Evolutionary conservation across 2,888 invertebrate species (phyloP).

Genomic region (Sabatieria punctata): DNA sequence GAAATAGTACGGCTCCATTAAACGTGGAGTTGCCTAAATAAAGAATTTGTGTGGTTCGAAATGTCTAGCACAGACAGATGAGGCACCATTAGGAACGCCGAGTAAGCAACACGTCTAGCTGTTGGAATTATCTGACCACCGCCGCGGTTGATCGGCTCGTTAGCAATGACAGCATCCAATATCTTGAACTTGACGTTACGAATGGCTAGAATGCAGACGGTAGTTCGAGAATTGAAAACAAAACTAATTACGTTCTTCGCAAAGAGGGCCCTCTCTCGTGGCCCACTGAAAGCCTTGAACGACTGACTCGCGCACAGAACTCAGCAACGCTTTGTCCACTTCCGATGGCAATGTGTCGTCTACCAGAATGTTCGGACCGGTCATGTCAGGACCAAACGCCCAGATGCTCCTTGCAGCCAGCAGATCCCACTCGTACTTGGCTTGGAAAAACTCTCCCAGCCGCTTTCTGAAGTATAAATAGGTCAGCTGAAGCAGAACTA

Average conservation of each 20-base stretch:
- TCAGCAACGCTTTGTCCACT: conserved; percentile 21
- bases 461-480: conserved; percentile 46
- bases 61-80: too few species aligned
- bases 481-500: too few species aligned
- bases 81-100: conserved; percentile 97
- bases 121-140: conserved; percentile 81
- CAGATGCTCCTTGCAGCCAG: conserved; percentile 94
- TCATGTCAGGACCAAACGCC: conserved; percentile 95
- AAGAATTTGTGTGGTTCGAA: too few species aligned
- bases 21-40: conserved; percentile 90
- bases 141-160: conserved; percentile 84
- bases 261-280: conserved; percentile 90
- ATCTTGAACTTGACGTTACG: conserved; percentile 98
- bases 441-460: conserved; percentile 95
- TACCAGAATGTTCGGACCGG: conserved; percentile 85
- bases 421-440: conserved; percentile 98
- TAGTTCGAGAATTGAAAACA: too few species aligned
- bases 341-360: conserved; percentile 98
- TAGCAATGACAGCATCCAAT: conserved; percentile 85
- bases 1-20: conserved; percentile 97
- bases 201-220: too few species aligned
- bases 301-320: conserved; percentile 83
- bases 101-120: conserved; percentile 85
- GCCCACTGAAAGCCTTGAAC: conserved; percentile 99
- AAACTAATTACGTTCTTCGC: too few species aligned